Evolutionary conservation across 53 echinoderm and acorn worm species (phyloP), one percentile per base, ranked within the genome.

Genomic region (Hippasteria phrygiana): DNA sequence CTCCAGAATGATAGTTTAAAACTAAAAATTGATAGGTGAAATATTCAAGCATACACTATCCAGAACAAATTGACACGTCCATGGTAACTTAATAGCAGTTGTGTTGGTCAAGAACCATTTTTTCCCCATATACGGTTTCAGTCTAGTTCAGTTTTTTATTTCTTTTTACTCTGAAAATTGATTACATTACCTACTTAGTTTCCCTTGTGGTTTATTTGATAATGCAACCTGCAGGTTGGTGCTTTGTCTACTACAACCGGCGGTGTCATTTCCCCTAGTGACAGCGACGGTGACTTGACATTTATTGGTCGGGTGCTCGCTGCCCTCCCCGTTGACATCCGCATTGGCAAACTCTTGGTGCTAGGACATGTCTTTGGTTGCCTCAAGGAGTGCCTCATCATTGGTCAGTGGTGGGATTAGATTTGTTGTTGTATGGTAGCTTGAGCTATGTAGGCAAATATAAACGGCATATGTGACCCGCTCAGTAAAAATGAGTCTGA

Each of bases 291-390:
- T 50, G 95, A 95, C 12, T 88, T 97, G 88, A 97, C 98, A 20
- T 97, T 97, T 42, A 82, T 96, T 12, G 98, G 98, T 14, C 80
- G 88, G 54, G 89, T 97, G 16, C 88, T 97, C 10, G 89, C 95
- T 2, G 33, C 77, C 22, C 91, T 97, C 35, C 98, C 98, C 48
- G 96, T 97, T 8, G 95, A 97, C 79, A 92, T 97, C 42, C 88
- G 93, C 12, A 67, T 97, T 0, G 98, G 98, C 51, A 97, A 97
- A 50, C 82, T 97, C 29, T 72, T 97, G 55, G 88, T 96, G 16
- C 91, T 97, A 70, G 98, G 98, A 24, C 92, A 97, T 77, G 98
- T 97, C 34, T 97, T 97, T 90, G 96, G 92, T 14, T 97, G 98
- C 43, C 92, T 97, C 54, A 93, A 91, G 77, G 95, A 95, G 54